These are phyloP conservation scores for Enteromius viviparus DNA, from an alignment of 2,797 vertebrate genomes.

Conservation along the genomic window DNA sequence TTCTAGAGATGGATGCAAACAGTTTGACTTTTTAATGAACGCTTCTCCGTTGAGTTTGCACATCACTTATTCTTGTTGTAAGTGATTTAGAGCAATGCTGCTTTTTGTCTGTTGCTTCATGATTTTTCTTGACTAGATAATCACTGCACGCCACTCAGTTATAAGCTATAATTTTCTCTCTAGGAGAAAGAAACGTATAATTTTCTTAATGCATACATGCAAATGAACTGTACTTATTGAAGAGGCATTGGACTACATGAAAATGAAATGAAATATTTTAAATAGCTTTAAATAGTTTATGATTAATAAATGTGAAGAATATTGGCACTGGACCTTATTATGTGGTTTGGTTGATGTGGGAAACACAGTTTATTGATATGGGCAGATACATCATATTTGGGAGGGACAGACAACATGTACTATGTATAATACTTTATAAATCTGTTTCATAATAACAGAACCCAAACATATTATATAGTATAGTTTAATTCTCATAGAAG, in stretches of 20 bases:
- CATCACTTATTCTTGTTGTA: neutral
- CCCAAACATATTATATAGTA: neutral
- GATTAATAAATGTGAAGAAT: too few relatives aligned
- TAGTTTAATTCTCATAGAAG: neutral
- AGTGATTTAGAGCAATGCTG: neutral
- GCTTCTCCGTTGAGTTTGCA: neutral
- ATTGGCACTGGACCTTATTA: neutral
- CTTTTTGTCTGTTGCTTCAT: constrained; percentile 1
- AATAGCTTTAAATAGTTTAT: neutral
- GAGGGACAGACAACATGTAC: neutral
- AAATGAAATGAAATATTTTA: neutral
- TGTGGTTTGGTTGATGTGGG: neutral
- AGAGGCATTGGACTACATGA: neutral
- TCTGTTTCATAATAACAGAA: neutral
- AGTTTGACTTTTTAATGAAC: neutral
- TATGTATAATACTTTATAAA: neutral
- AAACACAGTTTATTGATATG: neutral
- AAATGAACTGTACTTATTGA: neutral
- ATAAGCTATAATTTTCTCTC: neutral
- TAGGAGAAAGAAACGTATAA: neutral
- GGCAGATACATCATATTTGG: neutral
- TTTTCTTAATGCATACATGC: neutral
- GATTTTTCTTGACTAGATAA: constrained; percentile 4
- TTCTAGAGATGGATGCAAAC: neutral
- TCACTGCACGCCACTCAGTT: neutral